Base-by-base conservation (phyloP, 2,113 vertebrate species). In the Eonycteris spelaea region DNA sequence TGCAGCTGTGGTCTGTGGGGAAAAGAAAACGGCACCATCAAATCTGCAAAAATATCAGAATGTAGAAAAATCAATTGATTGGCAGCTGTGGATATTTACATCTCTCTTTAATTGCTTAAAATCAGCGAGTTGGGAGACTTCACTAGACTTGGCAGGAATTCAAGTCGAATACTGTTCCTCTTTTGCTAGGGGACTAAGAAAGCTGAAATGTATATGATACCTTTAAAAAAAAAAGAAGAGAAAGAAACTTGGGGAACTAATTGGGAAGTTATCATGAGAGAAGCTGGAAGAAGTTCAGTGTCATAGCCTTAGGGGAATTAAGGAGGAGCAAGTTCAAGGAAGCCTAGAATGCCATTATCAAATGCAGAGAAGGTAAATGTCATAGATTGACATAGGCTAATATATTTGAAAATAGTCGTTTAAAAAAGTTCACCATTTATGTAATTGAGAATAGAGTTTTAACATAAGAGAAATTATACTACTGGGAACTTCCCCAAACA, bases 81-180 rank as follows among this genome's bases (percentile, higher is more conserved):
- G 87, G 96, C 95, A 98, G 89, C 93, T 98, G 93, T 48, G 96
- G 91, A 91, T 98, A 83, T 98, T 98, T 97, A 95, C 73, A 97
- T 90, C 28, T 71, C 93, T 53, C 86, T 65, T 89, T 97, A 97
- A 97, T 98, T 98, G 97, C 96, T 65, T 92, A 95, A 97, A 97
- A 98, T 97, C 97, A 98, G 88, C 0, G 3, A 95, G 89, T 71
- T 86, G 93, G 86, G 96, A 96, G 97, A 75, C 75, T 79, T 97
- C 40, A 51, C 74, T 24, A 89, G 61, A 83, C 12, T 96, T 98
- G 96, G 92, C 80, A 96, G 92, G 59, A 73, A 21, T 96, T 88
- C 80, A 97, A 67, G 30, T 55, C 30, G 9, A 78, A 78, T 33
- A 73, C 51, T 87, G 70, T 84, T 95, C 71, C 26, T 95, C 30